Base-by-base conservation (phyloP, 2,888 invertebrate species). In the Chloromyia formosa region DNA sequence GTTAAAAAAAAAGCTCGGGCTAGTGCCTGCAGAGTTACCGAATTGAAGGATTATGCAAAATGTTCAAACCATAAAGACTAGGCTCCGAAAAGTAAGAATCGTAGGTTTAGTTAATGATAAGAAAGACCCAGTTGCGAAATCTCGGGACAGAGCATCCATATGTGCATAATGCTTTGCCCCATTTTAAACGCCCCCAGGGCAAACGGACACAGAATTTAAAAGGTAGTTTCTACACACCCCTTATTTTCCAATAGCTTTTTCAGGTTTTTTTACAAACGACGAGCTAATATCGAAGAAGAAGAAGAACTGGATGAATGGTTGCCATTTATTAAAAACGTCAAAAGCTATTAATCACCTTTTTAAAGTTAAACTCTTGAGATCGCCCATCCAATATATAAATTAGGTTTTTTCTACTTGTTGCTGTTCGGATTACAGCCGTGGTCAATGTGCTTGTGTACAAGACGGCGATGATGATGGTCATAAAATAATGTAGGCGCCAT, bases 281-380 rank as follows among this genome's bases (percentile, higher is more conserved):
- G 40, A 62, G 16, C 14, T 14, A 1, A 73, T 22, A 60, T 23
- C 10, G 60, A 42, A 42, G 27, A 35, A 35, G 7, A 35, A 4
- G 27, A 35, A 35, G 7, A 35, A 68, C 74, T 40, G 72, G 75
- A 75, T 75, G 75, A 75, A 75, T 77, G 77, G 77, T 76, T 77
- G 77, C 78, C 71, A 77, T 76, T 77, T 77, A 77, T 77, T 77
- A 76, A 77, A 74, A 74, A 77, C 77, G 73, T 77, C 76, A 76
- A 77, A 76, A 77, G 78, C 75, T 77, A 77, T 78, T 77, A 78
- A 78, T 78, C 77, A 77, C 74, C 78, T 77, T 77, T 77, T 77
- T 77, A 40, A 64, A 64, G 40, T 64, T 64, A 64, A 64, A 35
- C 40, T 18, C 35, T n/a, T 49, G 14, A 49, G 16, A 3, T 49